phyloP scores from a whole-genome alignment of 2,797 vertebrate genomes.

The Myripristis jacobus region DNA sequence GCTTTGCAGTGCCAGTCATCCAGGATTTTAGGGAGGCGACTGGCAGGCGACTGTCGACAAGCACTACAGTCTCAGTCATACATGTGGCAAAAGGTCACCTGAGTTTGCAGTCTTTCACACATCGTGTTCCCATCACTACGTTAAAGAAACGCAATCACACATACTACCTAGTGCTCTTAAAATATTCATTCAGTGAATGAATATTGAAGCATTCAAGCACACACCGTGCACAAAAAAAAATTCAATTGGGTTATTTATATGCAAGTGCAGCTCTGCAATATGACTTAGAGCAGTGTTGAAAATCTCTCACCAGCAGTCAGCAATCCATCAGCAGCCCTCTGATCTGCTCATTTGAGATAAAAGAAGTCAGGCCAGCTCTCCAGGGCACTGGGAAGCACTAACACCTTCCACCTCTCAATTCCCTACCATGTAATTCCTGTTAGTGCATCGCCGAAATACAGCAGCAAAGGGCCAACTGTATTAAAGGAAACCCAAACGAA shows the following conservation, averaged over 20 bases:
- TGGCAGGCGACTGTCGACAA: no score
- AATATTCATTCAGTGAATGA: background rate
- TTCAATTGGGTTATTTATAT: constrained; percentile 35
- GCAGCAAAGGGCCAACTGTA: constrained; percentile 21
- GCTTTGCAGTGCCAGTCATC: no score
- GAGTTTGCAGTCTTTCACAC: background rate
- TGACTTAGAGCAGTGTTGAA: constrained; percentile 36
- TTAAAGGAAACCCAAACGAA: constrained; percentile 44
- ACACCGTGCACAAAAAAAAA: constrained; percentile 18
- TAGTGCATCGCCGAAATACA: constrained; percentile 30
- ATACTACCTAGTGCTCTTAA: background rate
- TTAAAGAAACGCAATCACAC: background rate
- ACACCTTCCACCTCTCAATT: constrained; percentile 61
- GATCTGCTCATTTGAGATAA: constrained; percentile 71
- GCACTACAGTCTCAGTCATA: background rate
- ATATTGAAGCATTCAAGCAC: constrained; percentile 10
- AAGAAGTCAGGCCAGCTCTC: constrained; percentile 60
- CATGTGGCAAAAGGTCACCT: background rate
- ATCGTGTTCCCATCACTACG: background rate
- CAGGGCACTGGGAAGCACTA: constrained; percentile 36
- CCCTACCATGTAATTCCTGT: constrained; percentile 54
- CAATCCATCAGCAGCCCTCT: constrained; percentile 57
- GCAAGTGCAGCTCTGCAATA: constrained; percentile 37
- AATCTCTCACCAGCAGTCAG: constrained; percentile 55
- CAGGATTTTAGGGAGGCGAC: no score